Base-by-base conservation (phyloP, 2,888 invertebrate genomes). In the Tillus elongatus region DNA sequence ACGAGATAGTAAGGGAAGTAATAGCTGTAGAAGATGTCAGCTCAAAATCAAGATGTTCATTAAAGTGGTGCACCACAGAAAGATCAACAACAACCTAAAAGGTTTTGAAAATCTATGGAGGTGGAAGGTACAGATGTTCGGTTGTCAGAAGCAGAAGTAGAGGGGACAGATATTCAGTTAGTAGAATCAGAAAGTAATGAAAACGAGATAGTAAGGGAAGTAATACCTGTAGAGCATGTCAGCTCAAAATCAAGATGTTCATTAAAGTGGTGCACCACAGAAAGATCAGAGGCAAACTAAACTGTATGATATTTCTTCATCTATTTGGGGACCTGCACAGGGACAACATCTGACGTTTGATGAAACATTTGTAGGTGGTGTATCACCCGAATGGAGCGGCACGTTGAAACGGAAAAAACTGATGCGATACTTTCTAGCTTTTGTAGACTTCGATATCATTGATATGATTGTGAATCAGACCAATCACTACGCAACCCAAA, bases 301-400 rank as follows among this genome's bases (percentile, higher is more conserved):
- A 35, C 35, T 39, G 24, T 30, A 33, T 38, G 34, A 42, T 37
- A 30, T 44, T 30, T 26, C 42, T 15, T 15, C 24, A 35, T 39
- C 42, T 33, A 34, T 44, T 29, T 44, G 42, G 36, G 35, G 37
- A 9, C 36, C 41, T 8, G 39, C 42, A 28, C 14, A 24, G 29
- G 39, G 44, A 42, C 40, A 41, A 30, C 44, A 42, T 36, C 39
- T 41, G 34, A 27, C 33, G 24, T 41, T 41, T 37, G 35, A 42
- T 33, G 37, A 39, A 39, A 37, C 36, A 15, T 39, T 44, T 44
- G 32, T 11, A 31, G 37, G 33, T 33, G 33, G 37, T 15, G 31
- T 37, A 33, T 13, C 14, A 19, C 13, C 33, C 13, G 33, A 37
- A 34, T 37, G 37, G 33, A 15, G 14, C 13, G 15, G 24, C 24